A percentile compares a stretch with the other conserved stretches of the same genome.
Evolutionary conservation across 2,797 vertebrate genomes (phyloP).

Genomic region (Poecilia wingei): DNA sequence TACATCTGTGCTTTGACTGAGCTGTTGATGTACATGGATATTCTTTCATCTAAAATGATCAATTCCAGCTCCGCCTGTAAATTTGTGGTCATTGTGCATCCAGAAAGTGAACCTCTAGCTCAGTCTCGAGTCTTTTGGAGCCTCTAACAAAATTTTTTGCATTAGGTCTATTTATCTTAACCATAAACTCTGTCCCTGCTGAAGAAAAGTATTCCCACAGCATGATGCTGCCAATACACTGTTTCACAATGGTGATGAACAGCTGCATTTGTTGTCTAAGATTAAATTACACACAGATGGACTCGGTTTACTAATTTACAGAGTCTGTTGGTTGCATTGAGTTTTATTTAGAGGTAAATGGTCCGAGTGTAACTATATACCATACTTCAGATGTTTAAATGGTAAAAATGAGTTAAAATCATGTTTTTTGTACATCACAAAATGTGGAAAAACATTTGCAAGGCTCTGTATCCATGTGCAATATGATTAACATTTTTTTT

Average conservation of each 20-base stretch:
- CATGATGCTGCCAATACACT: neutral
- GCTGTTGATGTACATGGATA: neutral
- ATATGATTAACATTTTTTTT: neutral
- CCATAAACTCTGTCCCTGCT: neutral
- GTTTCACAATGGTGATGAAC: neutral
- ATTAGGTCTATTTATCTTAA: neutral
- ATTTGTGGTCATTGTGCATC: neutral
- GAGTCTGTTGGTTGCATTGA: neutral
- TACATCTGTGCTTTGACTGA: neutral
- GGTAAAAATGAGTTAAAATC: neutral
- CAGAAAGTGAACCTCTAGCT: neutral
- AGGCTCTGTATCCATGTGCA: neutral
- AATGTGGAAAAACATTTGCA: neutral
- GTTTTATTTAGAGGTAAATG: neutral
- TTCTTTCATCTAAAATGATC: neutral
- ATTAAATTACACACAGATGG: neutral
- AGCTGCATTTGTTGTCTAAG: neutral
- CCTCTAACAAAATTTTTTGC: neutral
- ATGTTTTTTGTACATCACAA: neutral
- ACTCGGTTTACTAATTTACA: neutral
- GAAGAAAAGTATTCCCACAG: neutral
- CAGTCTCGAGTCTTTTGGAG: neutral
- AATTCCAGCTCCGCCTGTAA: neutral
- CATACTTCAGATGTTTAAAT: neutral
- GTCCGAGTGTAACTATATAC: neutral